Evolutionary conservation across 2,888 invertebrate genomes (phyloP).

Genomic region (Nephrotoma appendiculata): DNA sequence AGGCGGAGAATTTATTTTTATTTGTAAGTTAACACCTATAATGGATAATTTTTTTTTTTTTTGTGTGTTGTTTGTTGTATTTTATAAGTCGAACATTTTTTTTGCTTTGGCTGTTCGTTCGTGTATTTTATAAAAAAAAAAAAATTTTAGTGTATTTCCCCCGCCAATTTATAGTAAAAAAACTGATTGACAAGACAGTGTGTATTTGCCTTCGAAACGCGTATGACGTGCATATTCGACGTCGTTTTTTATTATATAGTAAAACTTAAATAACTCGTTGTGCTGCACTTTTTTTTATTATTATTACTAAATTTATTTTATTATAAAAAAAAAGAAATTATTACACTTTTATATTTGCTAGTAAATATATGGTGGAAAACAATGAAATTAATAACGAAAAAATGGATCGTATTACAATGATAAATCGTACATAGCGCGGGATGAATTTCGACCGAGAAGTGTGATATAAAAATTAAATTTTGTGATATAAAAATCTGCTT

Average conservation of each 20-base stretch:
- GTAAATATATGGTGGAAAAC: not conserved
- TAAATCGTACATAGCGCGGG: not conserved
- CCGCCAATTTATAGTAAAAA: conserved; percentile 25
- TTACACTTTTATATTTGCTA: not conserved
- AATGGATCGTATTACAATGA: conserved; percentile 1
- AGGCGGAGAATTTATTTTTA: conserved; percentile 2
- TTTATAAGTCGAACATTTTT: not conserved
- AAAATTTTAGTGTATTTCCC: conserved; percentile 16
- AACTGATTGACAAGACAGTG: conserved; percentile 33
- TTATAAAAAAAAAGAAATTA: not conserved
- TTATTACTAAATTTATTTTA: not conserved
- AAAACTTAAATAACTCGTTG: conserved; percentile 3
- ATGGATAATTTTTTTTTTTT: not conserved
- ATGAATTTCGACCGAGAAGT: not conserved
- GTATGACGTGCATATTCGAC: conserved; percentile 29
- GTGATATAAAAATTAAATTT: not conserved
- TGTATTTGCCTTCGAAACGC: conserved; percentile 36
- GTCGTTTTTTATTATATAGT: conserved; percentile 10
- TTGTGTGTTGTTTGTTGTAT: not conserved
- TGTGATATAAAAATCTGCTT: not conserved
- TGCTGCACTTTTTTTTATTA: conserved; percentile 1
- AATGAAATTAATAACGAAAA: not conserved
- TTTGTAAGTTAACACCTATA: conserved; percentile 3
- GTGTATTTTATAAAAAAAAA: not conserved
- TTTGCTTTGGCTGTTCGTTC: not conserved